Base-by-base conservation (phyloP, 2,797 vertebrate species). In the Ataeniobius toweri region DNA sequence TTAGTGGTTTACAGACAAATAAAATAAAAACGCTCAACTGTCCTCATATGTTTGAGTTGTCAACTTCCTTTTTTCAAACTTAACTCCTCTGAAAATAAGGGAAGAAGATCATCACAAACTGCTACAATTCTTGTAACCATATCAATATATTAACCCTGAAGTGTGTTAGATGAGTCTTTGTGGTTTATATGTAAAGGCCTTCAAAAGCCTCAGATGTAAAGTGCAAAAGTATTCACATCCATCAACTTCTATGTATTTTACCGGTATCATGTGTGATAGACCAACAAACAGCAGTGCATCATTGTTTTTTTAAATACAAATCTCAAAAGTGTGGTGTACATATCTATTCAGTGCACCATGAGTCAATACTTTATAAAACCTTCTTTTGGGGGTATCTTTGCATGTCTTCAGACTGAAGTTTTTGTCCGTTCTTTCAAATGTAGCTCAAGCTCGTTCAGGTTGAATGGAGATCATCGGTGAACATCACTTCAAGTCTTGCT, bases 11-110 rank as follows among this genome's bases (percentile, higher is more conserved):
- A 53, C 0, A 56, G 5, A 73, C 18, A 14, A 18, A 6, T 2
- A 1, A 73, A 67, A 59, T 58, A 0, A 82, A 76, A 70, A 24
- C 2, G 13, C 28, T 59, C 0, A 48, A 39, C 18, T 74, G 16
- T 75, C 18, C 51, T 48, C 53, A 18, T 51, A 26, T 53, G 20
- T 6, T 65, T 16, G 41, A 18, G n/a, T 41, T 71, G n/a, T 28
- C 24, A 18, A 81, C 73, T 78, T 87, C 81, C 65, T 71, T 80
- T 83, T 80, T 74, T 41, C 0, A 16, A 74, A 76, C 69, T 75
- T 2, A 41, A 0, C 63, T 58, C 31, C 56, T 78, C 31, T 75
- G 3, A 78, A 83, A 85, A 80, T 61, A 79, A 80, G 1, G 36
- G 61, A 80, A 75, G 55, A 86, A 50, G 16, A 73, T 0, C 2